Conservation (phyloP, 2,797 vertebrate species). For the Pantherophis vulpinus region DNA sequence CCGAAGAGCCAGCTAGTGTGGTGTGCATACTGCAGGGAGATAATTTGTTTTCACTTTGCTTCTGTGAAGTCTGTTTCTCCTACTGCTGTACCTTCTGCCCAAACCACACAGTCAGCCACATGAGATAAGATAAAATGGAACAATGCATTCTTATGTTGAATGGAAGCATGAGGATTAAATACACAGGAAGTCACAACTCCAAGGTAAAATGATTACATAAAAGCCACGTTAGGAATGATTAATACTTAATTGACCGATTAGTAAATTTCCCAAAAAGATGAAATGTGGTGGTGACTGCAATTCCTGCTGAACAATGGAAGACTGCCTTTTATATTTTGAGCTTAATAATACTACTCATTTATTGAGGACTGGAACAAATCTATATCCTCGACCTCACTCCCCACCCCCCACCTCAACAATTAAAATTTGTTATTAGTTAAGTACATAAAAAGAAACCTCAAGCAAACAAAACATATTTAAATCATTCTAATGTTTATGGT, state of each 20-base stretch:
- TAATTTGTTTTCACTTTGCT: slow-evolving; percentile 9
- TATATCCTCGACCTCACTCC: neutral
- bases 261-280: neutral
- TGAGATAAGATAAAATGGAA: neutral
- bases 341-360: neutral
- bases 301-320: neutral
- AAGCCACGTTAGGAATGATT: neutral
- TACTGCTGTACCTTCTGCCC: neutral
- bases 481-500: neutral
- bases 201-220: neutral
- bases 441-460: neutral
- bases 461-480: neutral
- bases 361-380: neutral
- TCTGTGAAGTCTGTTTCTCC: neutral
- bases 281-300: neutral
- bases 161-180: neutral
- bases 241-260: neutral
- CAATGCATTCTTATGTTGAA: neutral
- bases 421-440: neutral
- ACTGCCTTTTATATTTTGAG: neutral
- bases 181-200: neutral
- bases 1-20: neutral
- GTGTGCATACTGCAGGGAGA: neutral
- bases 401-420: neutral
- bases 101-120: neutral